Evolutionary conservation across 2,888 invertebrate genomes (phyloP), one percentile per base, ranked within the genome.

Genomic region (Drosophila tanythrix): DNA sequence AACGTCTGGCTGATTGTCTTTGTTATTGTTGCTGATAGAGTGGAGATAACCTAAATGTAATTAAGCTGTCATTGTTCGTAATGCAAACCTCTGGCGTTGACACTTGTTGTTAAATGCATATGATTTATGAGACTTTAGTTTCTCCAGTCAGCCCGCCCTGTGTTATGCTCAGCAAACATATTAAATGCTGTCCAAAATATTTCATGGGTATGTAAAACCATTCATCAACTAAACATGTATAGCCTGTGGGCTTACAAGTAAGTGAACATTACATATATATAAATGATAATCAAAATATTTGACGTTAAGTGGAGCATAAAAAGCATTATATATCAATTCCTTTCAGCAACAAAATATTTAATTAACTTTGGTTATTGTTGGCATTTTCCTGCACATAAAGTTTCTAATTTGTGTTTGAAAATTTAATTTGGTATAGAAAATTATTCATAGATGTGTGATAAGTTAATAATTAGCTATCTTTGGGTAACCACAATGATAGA

Each of bases 1-100:
- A 29, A 2, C 21, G 27, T 18, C 38, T 67, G 67, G 13, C n/a
- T 27, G 31, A 15, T 33, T 10, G 11, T 52, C 50, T 60, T 36
- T 80, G 71, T 69, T 71, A 62, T 75, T 67, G 56, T 69, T 79
- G 63, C 69, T 79, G 58, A 74, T 78, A 65, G 74, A 70, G 65
- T 60, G 61, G 46, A 61, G 58, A 61, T 31, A 66, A 71, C 25
- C 71, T 82, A 61, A 71, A 66, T 71, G 60, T 67, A 80, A 79
- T 76, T 76, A 60, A 79, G 70, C 52, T 70, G 65, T 55, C 67
- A 59, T 62, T 69, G 53, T 51, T 51, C 50, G 53, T 52, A 59
- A 60, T 70, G 61, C 21, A 63, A 71, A 11, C 36, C 25, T 46
- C 8, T 31, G 21, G 31, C 55, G 46, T 69, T 71, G 62, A 58